These are phyloP conservation scores for Carabus problematicus DNA, from an alignment of 2,888 invertebrate genomes.

Conservation along the genomic window DNA sequence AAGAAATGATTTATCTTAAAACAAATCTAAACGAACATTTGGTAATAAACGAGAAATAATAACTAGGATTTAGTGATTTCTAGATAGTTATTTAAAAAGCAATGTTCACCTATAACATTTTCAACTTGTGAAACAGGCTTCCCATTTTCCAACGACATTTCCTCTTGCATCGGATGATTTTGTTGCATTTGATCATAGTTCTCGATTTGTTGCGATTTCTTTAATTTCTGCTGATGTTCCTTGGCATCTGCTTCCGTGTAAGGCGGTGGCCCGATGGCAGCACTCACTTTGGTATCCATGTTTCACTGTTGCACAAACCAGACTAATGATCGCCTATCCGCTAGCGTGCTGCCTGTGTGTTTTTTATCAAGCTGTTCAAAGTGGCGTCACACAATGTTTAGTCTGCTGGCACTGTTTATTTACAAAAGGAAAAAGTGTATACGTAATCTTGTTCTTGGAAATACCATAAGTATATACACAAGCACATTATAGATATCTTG, in stretches of 20 bases:
- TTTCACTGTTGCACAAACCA: background rate
- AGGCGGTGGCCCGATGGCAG: background rate
- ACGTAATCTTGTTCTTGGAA: background rate
- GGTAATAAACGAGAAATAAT: no score
- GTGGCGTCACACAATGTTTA: background rate
- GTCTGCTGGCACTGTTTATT: background rate
- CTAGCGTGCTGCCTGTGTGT: no score
- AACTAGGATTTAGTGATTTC: no score
- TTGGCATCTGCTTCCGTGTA: slow-evolving; percentile 16
- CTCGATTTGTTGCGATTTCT: background rate
- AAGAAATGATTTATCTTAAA: no score
- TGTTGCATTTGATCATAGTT: background rate
- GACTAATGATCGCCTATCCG: no score
- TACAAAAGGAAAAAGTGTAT: background rate
- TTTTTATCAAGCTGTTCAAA: background rate
- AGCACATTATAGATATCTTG: no score
- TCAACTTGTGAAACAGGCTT: no score
- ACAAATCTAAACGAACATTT: no score
- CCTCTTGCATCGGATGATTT: background rate
- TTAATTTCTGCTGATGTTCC: background rate
- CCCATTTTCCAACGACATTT: no score
- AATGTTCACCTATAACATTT: no score
- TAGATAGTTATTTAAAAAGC: no score
- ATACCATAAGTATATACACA: no score
- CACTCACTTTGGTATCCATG: background rate